phyloP scores from a whole-genome alignment of 2,797 vertebrate species.

The Typhlichthys subterraneus region DNA sequence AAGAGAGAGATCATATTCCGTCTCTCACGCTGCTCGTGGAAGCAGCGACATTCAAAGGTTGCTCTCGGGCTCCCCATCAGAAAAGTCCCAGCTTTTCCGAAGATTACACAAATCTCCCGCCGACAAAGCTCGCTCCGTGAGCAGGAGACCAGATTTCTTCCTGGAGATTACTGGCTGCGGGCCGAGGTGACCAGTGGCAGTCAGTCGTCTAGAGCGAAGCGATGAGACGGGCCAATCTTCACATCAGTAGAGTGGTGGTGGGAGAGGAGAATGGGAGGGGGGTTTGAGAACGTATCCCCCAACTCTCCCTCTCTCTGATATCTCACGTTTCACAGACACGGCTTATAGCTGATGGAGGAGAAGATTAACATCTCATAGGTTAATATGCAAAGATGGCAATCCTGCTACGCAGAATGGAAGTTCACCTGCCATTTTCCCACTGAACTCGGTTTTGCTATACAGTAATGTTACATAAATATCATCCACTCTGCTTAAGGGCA shows the following conservation, averaged over 20 bases:
- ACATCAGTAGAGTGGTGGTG: slow-evolving; percentile 14
- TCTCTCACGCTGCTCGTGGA: too few relatives aligned
- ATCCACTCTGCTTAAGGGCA: too few relatives aligned
- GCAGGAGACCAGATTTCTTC: slow-evolving; percentile 26
- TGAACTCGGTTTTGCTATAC: too few relatives aligned
- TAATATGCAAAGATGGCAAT: slow-evolving; percentile 16
- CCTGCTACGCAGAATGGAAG: neutral
- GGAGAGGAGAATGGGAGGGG: neutral
- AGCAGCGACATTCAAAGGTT: neutral
- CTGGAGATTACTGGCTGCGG: slow-evolving; percentile 39
- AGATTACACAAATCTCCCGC: slow-evolving; percentile 16
- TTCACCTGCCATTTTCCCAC: neutral
- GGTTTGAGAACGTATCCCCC: slow-evolving; percentile 16
- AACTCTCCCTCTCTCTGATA: slow-evolving; percentile 22
- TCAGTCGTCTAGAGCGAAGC: neutral
- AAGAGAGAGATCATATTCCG: too few relatives aligned
- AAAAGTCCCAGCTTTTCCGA: neutral
- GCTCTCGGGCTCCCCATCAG: neutral
- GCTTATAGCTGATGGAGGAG: slow-evolving; percentile 19
- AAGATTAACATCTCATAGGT: slow-evolving; percentile 20
- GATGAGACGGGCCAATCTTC: slow-evolving; percentile 36
- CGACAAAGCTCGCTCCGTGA: slow-evolving; percentile 32
- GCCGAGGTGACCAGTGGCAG: slow-evolving; percentile 8
- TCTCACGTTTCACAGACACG: slow-evolving; percentile 32
- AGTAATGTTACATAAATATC: too few relatives aligned